Percentiles rank a stretch among this genome's conserved stretches.
These are phyloP conservation scores for Trinectes maculatus DNA, from an alignment of 2,113 vertebrate species.

Conservation along the genomic window DNA sequence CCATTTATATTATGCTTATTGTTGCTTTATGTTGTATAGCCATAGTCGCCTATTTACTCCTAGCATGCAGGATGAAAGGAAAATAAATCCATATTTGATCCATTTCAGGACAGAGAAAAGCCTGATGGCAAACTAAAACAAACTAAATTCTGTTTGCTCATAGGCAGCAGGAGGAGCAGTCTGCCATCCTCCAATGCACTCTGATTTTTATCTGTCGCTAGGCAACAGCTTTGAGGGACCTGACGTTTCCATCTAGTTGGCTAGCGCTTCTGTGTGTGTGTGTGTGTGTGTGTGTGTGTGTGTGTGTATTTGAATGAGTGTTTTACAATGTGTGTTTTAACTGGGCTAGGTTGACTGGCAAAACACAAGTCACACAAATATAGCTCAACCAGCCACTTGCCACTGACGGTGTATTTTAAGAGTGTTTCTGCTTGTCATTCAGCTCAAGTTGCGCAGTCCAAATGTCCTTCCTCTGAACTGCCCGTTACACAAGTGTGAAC, in stretches of 20 bases:
- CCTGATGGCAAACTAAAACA: conserved; percentile 33
- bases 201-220: conserved; percentile 80
- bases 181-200: conserved; percentile 57
- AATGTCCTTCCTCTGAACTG: conserved; percentile 27
- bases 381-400: conserved; percentile 16
- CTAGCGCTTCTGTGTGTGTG: conserved; percentile 11
- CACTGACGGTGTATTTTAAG: conserved; percentile 40
- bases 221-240: conserved; percentile 73
- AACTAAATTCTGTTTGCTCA: conserved; percentile 63
- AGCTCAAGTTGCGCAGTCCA: background rate
- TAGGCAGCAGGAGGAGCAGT: conserved; percentile 41
- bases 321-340: conserved; percentile 18
- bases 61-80: background rate
- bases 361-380: conserved; percentile 44
- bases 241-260: conserved; percentile 55
- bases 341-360: conserved; percentile 42
- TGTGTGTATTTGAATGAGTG: background rate
- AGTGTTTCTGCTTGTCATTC: conserved; percentile 8
- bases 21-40: conserved; percentile 41
- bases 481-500: conserved; percentile 22
- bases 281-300: conserved; percentile 13
- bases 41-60: conserved; percentile 1
- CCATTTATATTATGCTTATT: conserved; percentile 19
- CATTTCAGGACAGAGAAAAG: conserved; percentile 8
- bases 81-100: conserved; percentile 20